Conservation (phyloP, 2,888 invertebrate genomes). For the Balanococcus diminutus region DNA sequence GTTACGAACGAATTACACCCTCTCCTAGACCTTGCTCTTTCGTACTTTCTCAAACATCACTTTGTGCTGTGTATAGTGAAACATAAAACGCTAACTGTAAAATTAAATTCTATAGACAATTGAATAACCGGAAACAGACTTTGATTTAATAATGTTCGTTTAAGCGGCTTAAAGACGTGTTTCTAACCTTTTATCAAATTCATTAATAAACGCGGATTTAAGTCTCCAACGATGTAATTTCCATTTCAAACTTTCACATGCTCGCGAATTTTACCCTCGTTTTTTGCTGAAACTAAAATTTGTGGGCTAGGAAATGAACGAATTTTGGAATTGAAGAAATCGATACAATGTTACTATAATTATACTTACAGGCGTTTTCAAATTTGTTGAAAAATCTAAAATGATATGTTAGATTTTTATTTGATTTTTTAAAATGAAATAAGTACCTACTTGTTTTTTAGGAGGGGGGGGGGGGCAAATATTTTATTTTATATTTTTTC, state of each 20-base stretch:
- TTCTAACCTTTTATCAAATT: neutral
- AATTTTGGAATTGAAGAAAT: too few species aligned
- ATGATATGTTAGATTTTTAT: too few species aligned
- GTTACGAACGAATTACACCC: neutral
- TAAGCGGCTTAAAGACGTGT: neutral
- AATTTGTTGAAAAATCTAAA: too few species aligned
- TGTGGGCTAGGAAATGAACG: too few species aligned
- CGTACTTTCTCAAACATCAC: neutral
- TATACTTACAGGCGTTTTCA: too few species aligned
- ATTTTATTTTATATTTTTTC: too few species aligned
- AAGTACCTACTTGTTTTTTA: too few species aligned
- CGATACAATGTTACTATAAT: too few species aligned
- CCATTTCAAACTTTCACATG: neutral
- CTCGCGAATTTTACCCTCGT: neutral
- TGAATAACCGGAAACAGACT: neutral
- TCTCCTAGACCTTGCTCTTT: neutral
- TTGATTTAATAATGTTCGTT: slow-evolving; percentile 12
- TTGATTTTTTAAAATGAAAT: too few species aligned
- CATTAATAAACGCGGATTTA: neutral
- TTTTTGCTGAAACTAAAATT: too few species aligned
- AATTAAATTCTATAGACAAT: slow-evolving; percentile 11
- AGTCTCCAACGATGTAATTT: neutral
- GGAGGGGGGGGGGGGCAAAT: too few species aligned
- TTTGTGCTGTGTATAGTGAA: neutral
- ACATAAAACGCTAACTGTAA: neutral